phyloP scores from a whole-genome alignment of 2,888 invertebrate species.

The Pelosia muscerda region DNA sequence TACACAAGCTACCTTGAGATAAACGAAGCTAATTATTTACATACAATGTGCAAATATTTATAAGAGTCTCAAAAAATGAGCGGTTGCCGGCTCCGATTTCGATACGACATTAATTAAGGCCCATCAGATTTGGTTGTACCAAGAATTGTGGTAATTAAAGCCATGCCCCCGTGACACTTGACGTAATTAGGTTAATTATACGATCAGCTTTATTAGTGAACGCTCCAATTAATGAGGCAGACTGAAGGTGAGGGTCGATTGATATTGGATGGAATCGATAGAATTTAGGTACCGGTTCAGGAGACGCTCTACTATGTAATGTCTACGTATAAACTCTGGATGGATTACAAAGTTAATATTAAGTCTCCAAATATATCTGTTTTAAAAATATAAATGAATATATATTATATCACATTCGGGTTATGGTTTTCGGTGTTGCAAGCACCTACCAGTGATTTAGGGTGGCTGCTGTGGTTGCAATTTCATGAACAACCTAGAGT shows the following conservation, averaged over 20 bases:
- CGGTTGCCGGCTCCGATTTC: constrained; percentile 20
- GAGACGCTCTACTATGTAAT: not conserved
- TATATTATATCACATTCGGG: too few relatives aligned
- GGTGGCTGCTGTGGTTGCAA: too few relatives aligned
- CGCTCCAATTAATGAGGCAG: constrained; percentile 72
- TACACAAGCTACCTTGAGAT: too few relatives aligned
- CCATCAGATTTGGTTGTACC: constrained; percentile 64
- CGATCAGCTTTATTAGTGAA: constrained; percentile 77
- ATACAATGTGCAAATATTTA: constrained; percentile 7
- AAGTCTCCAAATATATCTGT: too few relatives aligned
- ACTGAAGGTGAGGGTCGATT: constrained; percentile 58
- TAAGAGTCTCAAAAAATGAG: constrained; percentile 12
- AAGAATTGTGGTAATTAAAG: constrained; percentile 69
- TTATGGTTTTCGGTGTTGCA: too few relatives aligned
- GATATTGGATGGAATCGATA: constrained; percentile 44
- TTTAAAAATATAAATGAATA: too few relatives aligned
- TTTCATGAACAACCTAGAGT: too few relatives aligned
- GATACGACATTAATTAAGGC: constrained; percentile 56
- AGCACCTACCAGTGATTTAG: too few relatives aligned
- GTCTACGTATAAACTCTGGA: not conserved
- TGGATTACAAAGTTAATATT: too few relatives aligned
- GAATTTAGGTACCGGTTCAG: not conserved
- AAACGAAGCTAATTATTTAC: not conserved
- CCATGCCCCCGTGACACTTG: constrained; percentile 67
- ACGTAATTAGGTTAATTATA: constrained; percentile 81